These are phyloP conservation scores for Tolypeutes matacus DNA, from an alignment of 2,797 vertebrate species.

Conservation along the genomic window DNA sequence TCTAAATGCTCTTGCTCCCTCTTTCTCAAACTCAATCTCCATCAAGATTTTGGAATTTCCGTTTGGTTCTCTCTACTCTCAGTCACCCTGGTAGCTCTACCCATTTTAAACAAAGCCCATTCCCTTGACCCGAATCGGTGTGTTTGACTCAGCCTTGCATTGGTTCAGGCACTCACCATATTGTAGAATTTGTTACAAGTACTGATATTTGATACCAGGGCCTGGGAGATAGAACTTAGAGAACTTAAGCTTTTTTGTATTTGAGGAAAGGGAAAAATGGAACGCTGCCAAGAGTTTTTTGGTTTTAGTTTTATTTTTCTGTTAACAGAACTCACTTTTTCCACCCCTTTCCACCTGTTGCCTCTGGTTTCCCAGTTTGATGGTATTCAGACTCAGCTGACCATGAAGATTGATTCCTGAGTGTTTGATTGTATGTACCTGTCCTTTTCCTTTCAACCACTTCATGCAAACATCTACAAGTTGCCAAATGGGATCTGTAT, in stretches of 20 bases:
- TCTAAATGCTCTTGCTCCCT: not conserved
- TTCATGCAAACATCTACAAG: not conserved
- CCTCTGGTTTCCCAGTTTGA: not conserved
- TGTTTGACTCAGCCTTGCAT: not conserved
- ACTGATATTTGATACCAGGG: not conserved
- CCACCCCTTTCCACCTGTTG: not conserved
- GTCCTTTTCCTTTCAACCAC: not conserved
- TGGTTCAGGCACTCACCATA: not conserved
- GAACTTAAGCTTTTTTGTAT: not conserved
- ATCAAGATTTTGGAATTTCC: not conserved
- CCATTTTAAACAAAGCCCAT: not conserved
- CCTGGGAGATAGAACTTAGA: not conserved
- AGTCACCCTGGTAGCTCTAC: not conserved
- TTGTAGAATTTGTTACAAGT: not conserved
- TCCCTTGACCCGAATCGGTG: not conserved
- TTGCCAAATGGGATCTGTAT: not conserved
- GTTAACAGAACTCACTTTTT: not conserved
- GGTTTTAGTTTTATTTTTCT: not conserved
- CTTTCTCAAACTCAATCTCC: not conserved
- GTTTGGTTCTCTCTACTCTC: not conserved
- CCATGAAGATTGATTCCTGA: not conserved
- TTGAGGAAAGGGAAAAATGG: not conserved
- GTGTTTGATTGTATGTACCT: not conserved
- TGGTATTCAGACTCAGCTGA: not conserved
- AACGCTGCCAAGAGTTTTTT: not conserved